These are phyloP conservation scores for Diplodus puntazzo DNA, from an alignment of 2,797 vertebrate species.

Conservation along the genomic window DNA sequence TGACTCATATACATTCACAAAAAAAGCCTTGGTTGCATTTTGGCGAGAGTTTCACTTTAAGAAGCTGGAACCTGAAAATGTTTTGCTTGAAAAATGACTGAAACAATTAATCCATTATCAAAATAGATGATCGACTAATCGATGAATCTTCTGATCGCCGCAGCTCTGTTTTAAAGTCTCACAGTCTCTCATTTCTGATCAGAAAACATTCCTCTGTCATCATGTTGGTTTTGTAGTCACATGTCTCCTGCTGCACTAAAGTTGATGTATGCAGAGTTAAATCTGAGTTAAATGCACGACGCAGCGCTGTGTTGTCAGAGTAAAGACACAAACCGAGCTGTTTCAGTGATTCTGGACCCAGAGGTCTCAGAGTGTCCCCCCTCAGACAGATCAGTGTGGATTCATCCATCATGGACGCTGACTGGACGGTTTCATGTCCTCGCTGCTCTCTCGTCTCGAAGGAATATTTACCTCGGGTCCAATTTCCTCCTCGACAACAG, in stretches of 20 bases:
- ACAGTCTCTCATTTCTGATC: not conserved
- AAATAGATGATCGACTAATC: too few relatives aligned
- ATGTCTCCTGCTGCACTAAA: not conserved
- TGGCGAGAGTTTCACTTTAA: too few relatives aligned
- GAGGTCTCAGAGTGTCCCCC: not conserved
- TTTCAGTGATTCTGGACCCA: not conserved
- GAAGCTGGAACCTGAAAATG: too few relatives aligned
- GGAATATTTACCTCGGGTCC: conserved; percentile 77
- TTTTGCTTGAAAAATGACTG: too few relatives aligned
- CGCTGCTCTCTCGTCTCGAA: conserved; percentile 39
- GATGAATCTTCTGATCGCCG: too few relatives aligned
- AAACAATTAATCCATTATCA: too few relatives aligned
- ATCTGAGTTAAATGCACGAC: not conserved
- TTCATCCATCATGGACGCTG: conserved; percentile 40
- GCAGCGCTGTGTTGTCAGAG: not conserved
- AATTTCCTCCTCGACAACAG: conserved; percentile 78
- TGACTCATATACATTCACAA: too few relatives aligned
- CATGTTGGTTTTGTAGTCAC: not conserved
- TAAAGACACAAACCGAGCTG: not conserved
- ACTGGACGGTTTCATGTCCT: conserved; percentile 6
- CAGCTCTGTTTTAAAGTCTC: not conserved
- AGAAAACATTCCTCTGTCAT: too few relatives aligned
- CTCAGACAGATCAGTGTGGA: not conserved
- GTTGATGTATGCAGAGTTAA: not conserved
- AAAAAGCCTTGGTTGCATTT: too few relatives aligned